A percentile compares a stretch with the other conserved stretches of the same genome.
Conservation (phyloP, 1,140 invertebrate genomes). For the Paralvinella palmiformis region DNA sequence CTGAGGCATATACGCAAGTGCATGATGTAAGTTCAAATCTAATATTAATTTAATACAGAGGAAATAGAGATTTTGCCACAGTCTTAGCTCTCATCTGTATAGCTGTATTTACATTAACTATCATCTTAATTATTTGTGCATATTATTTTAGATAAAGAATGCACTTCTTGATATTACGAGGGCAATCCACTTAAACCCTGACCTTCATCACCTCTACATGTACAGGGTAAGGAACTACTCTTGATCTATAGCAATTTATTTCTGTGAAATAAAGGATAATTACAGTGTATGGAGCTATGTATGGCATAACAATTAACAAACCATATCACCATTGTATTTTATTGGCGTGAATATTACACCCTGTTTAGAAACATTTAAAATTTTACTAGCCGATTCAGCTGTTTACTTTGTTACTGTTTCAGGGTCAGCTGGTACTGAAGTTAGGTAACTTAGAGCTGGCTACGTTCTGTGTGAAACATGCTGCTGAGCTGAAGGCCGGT, state of each 20-base stretch:
- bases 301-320: not conserved
- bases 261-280: too few species aligned
- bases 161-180: conserved; percentile 45
- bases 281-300: too few species aligned
- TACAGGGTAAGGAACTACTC: conserved; percentile 38
- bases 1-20: conserved; percentile 43
- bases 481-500: conserved; percentile 23
- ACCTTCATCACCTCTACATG: conserved; percentile 46
- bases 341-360: too few species aligned
- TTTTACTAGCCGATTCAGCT: too few species aligned
- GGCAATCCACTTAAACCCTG: conserved; percentile 44
- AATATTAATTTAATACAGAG: too few species aligned
- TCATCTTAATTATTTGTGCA: not conserved
- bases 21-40: conserved; percentile 36
- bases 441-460: conserved; percentile 44
- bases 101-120: not conserved
- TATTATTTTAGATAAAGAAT: conserved; percentile 34
- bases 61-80: too few species aligned
- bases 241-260: not conserved
- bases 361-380: too few species aligned
- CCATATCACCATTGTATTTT: not conserved
- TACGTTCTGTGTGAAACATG: conserved; percentile 46
- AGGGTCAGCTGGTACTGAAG: conserved; percentile 46
- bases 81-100: too few species aligned
- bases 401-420: conserved; percentile 13